Percentiles rank a stretch among this genome's conserved stretches.
Evolutionary conservation across 1,140 invertebrate species (phyloP).

Genomic region (Tetragnatha versicolor): DNA sequence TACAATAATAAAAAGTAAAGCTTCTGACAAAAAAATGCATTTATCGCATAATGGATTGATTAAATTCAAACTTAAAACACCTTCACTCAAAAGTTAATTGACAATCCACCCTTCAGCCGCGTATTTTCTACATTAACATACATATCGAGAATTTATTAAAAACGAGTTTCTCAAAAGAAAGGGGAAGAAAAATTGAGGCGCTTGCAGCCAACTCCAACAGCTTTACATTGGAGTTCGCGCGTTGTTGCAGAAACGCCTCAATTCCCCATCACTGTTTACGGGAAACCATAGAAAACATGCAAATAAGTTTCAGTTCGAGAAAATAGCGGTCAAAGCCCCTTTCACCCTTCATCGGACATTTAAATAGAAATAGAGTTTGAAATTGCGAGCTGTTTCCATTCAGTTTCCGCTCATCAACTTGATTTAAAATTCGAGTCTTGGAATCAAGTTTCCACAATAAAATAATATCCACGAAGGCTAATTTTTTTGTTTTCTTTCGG

Average conservation of each 20-base stretch:
- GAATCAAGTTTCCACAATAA: slow-evolving; percentile 53
- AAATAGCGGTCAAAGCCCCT: slow-evolving; percentile 7
- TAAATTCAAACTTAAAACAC: too few relatives aligned
- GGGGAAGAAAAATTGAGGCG: too few relatives aligned
- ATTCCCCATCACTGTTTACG: too few relatives aligned
- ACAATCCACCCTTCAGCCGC: neutral
- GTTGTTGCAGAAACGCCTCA: too few relatives aligned
- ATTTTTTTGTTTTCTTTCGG: slow-evolving; percentile 13
- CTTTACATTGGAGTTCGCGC: too few relatives aligned
- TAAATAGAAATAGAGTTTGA: slow-evolving; percentile 52
- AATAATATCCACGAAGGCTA: slow-evolving; percentile 34
- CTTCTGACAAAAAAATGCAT: too few relatives aligned
- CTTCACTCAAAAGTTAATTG: too few relatives aligned
- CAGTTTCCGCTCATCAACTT: slow-evolving; percentile 6
- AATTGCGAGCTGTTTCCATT: slow-evolving; percentile 36
- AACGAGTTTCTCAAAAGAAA: too few relatives aligned
- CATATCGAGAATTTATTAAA: neutral
- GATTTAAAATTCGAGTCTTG: slow-evolving; percentile 31
- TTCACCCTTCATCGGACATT: slow-evolving; percentile 4
- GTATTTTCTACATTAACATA: neutral
- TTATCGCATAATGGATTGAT: too few relatives aligned
- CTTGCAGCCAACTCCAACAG: too few relatives aligned
- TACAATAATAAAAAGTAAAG: too few relatives aligned
- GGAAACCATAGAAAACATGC: neutral
- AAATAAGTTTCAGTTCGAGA: slow-evolving; percentile 9